Evolutionary conservation across 2,888 invertebrate species (phyloP), one percentile per base, ranked within the genome.

Genomic region (Hydropsyche betteni): DNA sequence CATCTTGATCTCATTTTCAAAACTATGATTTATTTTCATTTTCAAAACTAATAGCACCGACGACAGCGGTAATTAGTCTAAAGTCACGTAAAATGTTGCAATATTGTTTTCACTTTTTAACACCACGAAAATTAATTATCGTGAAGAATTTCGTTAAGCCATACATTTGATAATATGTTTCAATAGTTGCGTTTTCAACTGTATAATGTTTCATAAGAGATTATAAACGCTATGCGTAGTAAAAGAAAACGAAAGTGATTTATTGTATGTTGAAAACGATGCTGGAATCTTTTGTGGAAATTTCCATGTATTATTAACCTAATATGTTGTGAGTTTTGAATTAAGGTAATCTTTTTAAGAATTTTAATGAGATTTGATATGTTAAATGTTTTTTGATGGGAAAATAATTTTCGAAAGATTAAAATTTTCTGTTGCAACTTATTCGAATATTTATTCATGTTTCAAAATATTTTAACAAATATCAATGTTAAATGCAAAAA

Each of bases 191-290:
- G 12, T 6, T 14, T 53, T 16, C n/a, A 6, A 53, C 53, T 8
- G 58, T 58, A 58, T 58, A 58, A 58, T 24, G 58, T 58, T 44
- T 58, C 58, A 24, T 24, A 58, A 16, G 24, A 5, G 14, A 24
- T 24, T 58, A 24, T 24, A 8, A 14, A 58, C 14, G 58, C 24
- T 24, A 24, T 24, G 24, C 24, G 24, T 8, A 8, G 16, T 24
- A 16, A 16, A 58, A 58, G 24, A 58, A 58, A 16, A 24, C 58
- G 58, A 58, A 58, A 58, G 58, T 58, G 58, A 58, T 58, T 58
- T 58, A 58, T 58, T 58, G 58, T 58, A 16, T 24, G 58, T 24
- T 24, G 24, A 58, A 53, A 58, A 58, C 53, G 14, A 24, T 44
- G 58, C 58, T 16, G 44, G 24, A 24, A 24, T 24, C 24, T 24